Conservation (phyloP, 2,888 invertebrate genomes). For the Gerosis bhagava region DNA sequence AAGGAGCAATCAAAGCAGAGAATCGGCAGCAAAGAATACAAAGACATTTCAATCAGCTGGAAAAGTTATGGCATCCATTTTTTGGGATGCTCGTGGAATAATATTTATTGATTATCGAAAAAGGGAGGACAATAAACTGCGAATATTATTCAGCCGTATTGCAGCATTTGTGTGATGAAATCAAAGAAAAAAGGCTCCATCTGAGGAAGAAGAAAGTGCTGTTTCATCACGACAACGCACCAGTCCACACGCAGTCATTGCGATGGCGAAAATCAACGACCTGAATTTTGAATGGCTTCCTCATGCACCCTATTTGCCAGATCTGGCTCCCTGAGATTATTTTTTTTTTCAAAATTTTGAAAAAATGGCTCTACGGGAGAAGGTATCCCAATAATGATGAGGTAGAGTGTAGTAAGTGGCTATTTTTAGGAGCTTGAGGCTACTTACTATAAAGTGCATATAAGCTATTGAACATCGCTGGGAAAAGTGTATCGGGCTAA, state of each 20-base stretch:
- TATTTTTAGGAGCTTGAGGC: neutral
- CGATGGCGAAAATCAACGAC: no score
- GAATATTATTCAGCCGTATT: no score
- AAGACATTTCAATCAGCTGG: neutral
- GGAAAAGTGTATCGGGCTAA: neutral
- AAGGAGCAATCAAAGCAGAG: neutral
- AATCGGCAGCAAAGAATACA: neutral
- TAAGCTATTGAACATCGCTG: neutral
- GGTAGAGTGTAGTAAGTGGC: neutral
- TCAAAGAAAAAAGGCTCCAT: no score
- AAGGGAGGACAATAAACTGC: no score
- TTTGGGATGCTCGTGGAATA: conserved; percentile 1
- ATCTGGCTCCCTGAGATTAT: neutral
- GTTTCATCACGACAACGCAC: no score
- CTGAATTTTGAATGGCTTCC: neutral
- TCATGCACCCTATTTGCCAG: neutral
- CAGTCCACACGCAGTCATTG: no score
- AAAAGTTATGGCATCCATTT: neutral
- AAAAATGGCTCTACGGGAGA: neutral
- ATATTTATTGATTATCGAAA: no score
- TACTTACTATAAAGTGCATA: neutral
- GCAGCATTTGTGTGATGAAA: no score
- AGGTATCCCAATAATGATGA: neutral
- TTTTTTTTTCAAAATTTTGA: neutral
- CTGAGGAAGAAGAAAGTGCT: no score